Base-by-base conservation (phyloP, 2,888 invertebrate species). In the Caenorhabditis virilis region DNA sequence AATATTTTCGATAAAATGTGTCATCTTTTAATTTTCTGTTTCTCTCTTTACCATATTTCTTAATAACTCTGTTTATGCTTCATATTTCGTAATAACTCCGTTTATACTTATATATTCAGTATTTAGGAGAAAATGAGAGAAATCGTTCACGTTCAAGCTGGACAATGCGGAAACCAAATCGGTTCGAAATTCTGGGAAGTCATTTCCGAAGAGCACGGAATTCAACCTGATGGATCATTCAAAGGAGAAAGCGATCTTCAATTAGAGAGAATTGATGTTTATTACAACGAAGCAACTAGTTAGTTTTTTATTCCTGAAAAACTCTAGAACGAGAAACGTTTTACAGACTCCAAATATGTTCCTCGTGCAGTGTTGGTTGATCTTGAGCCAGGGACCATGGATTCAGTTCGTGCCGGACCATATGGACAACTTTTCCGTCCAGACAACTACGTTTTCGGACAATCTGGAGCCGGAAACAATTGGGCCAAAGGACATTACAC, bases 301-400 rank as follows among this genome's bases (percentile, higher is more conserved):
- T 13, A 46, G 61, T 55, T 52, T 26, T 30, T 9, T 30, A 30
- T 25, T 20, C 9, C 4, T 38, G 18, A 11, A 7, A 2, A 16
- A 15, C 13, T 15, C 25, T 45, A 6, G n/a, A 20, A n/a, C n/a
- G n/a, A 20, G n/a, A 13, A 7, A 27, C 23, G 9, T 13, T 41
- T 69, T 72, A 41, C 41, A 78, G 91, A 91, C 52, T 92, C 91
- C 78, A 94, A 93, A 86, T 95, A 93, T 86, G 94, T 95, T 58
- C 94, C 94, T 9, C 88, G 94, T 70, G 93, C 93, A 79, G 90
- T 95, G 83, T 88, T 95, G 67, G 91, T 95, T 73, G 95, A 95
- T 84, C 87, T 95, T 83, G 95, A 95, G 86, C 95, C 95, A 47
- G 95, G 95, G 74, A 95, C 94, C 79, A 95, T 95, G 94, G 95